Evolutionary conservation across 2,888 invertebrate genomes (phyloP).

Genomic region (Macropis europaea): DNA sequence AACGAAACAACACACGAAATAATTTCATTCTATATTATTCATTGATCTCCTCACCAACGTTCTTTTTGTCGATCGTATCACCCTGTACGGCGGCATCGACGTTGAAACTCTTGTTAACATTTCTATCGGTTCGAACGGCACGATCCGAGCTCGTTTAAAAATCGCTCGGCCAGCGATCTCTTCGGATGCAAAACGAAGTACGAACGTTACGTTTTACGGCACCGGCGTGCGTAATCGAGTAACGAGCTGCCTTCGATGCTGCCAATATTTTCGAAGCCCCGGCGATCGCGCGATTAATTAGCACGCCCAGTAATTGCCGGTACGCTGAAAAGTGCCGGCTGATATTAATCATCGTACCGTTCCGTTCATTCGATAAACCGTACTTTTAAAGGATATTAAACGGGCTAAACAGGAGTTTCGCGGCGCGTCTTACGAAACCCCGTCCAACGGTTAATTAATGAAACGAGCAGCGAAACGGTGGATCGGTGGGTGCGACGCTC

Average conservation of each 20-base stretch:
- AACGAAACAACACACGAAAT: too few relatives aligned
- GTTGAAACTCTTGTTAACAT: too few relatives aligned
- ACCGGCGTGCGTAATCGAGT: conserved; percentile 12
- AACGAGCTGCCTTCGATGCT: conserved; percentile 5
- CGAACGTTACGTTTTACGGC: conserved; percentile 4
- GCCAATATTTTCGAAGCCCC: conserved; percentile 8
- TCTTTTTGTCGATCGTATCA: too few relatives aligned
- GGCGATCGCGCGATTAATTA: conserved; percentile 18
- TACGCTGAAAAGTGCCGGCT: not conserved
- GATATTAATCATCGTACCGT: conserved; percentile 18
- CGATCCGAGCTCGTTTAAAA: too few relatives aligned
- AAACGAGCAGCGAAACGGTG: not conserved
- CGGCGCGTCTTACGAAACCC: conserved; percentile 17
- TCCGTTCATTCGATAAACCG: not conserved
- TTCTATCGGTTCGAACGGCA: too few relatives aligned
- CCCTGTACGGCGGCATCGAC: too few relatives aligned
- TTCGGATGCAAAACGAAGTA: not conserved
- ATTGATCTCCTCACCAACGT: too few relatives aligned
- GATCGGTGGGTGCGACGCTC: not conserved
- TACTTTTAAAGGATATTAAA: not conserved
- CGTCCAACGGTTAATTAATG: too few relatives aligned
- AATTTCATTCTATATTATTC: too few relatives aligned
- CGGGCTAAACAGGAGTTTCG: conserved; percentile 7
- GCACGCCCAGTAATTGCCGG: conserved; percentile 6
- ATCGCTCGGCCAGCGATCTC: too few relatives aligned